Evolutionary conservation across 2,888 invertebrate genomes (phyloP), one percentile per base, ranked within the genome.

Genomic region (Cheilosia impressa): DNA sequence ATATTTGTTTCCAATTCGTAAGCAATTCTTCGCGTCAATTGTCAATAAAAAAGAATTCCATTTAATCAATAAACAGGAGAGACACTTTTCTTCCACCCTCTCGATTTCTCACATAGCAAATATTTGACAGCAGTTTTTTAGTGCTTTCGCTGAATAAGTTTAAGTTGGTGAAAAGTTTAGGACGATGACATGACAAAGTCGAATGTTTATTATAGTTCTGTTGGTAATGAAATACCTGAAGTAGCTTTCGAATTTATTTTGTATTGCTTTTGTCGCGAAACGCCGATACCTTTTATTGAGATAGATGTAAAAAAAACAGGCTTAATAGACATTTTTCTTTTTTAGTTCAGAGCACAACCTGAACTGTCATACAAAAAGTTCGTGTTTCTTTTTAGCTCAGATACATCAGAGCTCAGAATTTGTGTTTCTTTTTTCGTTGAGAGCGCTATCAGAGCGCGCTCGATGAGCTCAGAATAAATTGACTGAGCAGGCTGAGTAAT

Each of bases 31-130:
- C 43, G 85, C 62, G 71, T 76, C 71, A 69, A 78, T 72, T 72
- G 76, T 76, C 66, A 85, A 85, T 80, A 80, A 65, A 58, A 68
- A 66, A 71, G 41, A 57, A 53, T 76, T 60, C 43, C 22, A 58
- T 62, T 80, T 45, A 85, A 85, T 85, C 85, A 85, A 85, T 85
- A 85, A 81, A 77, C 76, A 80, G 80, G 72, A 80, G 76, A 85
- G 76, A 41, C 75, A 81, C 62, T 77, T 52, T 75, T 62, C 52
- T 43, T 71, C 22, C 55, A 63, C 73, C 73, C 62, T 62, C 71
- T 63, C 63, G 45, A 24, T 53, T 31, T 55, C 62, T 60, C 38
- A 38, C 13, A 38, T 41, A 58, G 55, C 34, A 50, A 47, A 45
- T 7, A 45, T 24, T 65, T 78, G 78, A 71, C 69, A 69, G 62